Base-by-base conservation (phyloP, 2,888 invertebrate species). In the Ophion costatus region DNA sequence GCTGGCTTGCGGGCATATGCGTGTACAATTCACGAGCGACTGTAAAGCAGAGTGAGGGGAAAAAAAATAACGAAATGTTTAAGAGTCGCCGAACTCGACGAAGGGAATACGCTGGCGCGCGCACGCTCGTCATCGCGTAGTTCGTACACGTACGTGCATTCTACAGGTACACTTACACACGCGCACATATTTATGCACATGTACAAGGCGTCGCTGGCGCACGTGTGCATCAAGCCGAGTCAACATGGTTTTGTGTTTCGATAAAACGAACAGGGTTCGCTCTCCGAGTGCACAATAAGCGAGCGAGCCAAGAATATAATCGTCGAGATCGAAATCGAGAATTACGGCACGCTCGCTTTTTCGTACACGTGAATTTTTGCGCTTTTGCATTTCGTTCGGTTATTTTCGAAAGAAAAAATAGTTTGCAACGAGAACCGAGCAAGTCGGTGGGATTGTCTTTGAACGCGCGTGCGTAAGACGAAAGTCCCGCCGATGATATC, bases 51-150 rank as follows among this genome's bases (percentile, higher is more conserved):
- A 24, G 45, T 56, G 57, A 38, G 57, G n/a, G 57, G 42, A 63
- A 73, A 73, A 63, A 80, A 73, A 63, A 79, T 76, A 77, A 77
- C 22, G 57, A 38, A 79, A 73, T 42, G 51, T 51, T 51, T 51
- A 66, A 69, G 78, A 78, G 77, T 69, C 69, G 77, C 69, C 70
- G 78, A 69, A 69, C 78, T 78, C 78, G 29, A 45, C 22, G 78
- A 24, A 70, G 63, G 38, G 77, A 69, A 29, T 45, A 77, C 56
- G 22, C 11, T 29, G 11, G 42, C 70, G 29, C 70, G 29, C 29
- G 61, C 63, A 71, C 38, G 24, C 57, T 80, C 73, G 70, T 80
- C 80, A 73, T 80, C 73, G 45, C 63, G n/a, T 56, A 79, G 71
- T 79, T 73, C 57, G 11, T n/a, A 20, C 79, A 57, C 80, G 80